Conservation (phyloP, 1,140 invertebrate species). For the Drosophila subobscura region DNA sequence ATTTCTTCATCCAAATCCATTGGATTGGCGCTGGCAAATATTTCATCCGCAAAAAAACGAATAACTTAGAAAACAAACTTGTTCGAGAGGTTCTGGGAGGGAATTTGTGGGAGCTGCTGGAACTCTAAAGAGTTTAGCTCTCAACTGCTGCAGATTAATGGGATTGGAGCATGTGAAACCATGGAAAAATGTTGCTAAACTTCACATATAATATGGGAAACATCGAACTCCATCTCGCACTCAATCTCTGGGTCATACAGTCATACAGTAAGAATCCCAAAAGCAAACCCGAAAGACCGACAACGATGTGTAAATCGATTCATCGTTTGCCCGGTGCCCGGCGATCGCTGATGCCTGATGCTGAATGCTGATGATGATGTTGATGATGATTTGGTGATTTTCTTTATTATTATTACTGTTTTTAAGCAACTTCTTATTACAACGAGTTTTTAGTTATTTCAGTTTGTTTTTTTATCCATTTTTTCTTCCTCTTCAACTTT, state of each 20-base stretch:
- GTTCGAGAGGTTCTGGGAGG: not conserved
- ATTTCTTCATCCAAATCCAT: conserved; percentile 7
- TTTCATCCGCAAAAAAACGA: conserved; percentile 45
- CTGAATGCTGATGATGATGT: conserved; percentile 58
- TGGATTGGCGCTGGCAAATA: conserved; percentile 34
- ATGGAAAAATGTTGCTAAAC: too few relatives aligned
- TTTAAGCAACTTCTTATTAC: conserved; percentile 82
- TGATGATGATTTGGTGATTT: conserved; percentile 81
- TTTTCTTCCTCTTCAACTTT: conserved; percentile 20
- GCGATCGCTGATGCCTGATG: conserved; percentile 43
- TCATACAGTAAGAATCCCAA: conserved; percentile 17
- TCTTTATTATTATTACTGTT: conserved; percentile 82
- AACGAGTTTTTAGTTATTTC: conserved; percentile 66
- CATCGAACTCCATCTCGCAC: conserved; percentile 6
- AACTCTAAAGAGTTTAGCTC: too few relatives aligned
- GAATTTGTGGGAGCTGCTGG: too few relatives aligned
- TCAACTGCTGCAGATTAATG: too few relatives aligned
- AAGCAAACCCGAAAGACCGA: conserved; percentile 6
- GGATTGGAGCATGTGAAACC: too few relatives aligned
- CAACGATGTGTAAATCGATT: conserved; percentile 81
- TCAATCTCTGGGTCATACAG: conserved; percentile 18
- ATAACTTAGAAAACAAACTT: conserved; percentile 74
- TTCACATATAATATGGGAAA: too few relatives aligned
- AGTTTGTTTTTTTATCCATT: conserved; percentile 23
- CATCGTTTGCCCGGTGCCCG: conserved; percentile 60